Conservation (phyloP, 1,140 invertebrate genomes). For the Zaprionus gabonicus region DNA sequence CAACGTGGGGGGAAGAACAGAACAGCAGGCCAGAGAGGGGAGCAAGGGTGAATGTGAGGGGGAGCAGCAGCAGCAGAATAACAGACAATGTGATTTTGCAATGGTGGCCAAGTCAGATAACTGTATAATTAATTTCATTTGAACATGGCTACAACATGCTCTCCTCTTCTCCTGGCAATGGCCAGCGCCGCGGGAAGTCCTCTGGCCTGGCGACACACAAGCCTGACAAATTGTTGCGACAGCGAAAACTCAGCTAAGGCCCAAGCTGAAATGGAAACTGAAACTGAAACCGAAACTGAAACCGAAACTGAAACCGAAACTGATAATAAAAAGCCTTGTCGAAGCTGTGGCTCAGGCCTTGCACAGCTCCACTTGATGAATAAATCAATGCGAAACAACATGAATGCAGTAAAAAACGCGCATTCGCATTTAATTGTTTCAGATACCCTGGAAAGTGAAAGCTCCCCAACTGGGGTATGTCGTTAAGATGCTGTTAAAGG, state of each 20-base stretch:
- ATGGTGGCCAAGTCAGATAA: conserved; percentile 55
- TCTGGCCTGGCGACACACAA: conserved; percentile 15
- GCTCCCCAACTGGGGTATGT: background rate
- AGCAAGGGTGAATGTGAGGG: background rate
- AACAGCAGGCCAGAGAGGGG: background rate
- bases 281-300: conserved; percentile 21
- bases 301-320: conserved; percentile 31
- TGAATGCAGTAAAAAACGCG: conserved; percentile 7
- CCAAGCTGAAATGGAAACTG: conserved; percentile 19
- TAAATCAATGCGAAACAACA: conserved; percentile 42
- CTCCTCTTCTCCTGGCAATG: background rate
- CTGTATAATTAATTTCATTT: conserved; percentile 71
- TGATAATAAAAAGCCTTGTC: conserved; percentile 46
- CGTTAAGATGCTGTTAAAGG: background rate
- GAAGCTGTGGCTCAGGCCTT: background rate
- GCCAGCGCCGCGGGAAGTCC: conserved; percentile 21
- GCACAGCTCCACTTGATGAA: conserved; percentile 27
- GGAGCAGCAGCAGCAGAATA: conserved; percentile 16
- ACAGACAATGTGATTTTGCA: conserved; percentile 56
- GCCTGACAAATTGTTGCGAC: conserved; percentile 58
- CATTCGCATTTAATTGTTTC: background rate
- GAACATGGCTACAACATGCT: conserved; percentile 23
- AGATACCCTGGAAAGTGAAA: background rate
- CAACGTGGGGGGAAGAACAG: background rate
- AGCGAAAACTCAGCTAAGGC: conserved; percentile 31